Percentiles rank a stretch among this genome's conserved stretches.
Conservation (phyloP, 2,113 vertebrate genomes). For the Himantopus leucocephalus region DNA sequence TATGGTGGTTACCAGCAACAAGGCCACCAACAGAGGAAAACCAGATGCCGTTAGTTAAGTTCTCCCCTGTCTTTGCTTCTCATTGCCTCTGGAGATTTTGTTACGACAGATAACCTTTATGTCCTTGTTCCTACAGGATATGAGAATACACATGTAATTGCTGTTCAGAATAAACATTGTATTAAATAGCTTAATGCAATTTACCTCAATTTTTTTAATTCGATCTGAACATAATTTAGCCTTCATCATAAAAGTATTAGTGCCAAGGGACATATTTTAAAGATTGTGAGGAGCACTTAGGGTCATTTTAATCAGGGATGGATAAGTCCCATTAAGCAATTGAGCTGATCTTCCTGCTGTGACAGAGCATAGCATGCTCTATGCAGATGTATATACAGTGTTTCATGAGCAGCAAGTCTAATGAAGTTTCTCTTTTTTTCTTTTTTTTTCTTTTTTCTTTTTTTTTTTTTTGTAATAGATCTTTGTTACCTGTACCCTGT, state of each 20-base stretch:
- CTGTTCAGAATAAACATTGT: not conserved
- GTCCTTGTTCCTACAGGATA: not conserved
- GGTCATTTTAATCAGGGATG: conserved; percentile 2
- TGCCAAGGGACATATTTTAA: not conserved
- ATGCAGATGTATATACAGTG: not conserved
- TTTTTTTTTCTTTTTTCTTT: not conserved
- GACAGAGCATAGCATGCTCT: not conserved
- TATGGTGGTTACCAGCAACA: not conserved
- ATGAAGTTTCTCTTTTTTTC: not conserved
- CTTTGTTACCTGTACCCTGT: not conserved
- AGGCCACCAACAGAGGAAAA: not conserved
- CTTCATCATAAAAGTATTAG: conserved; percentile 24
- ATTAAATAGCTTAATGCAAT: conserved; percentile 23
- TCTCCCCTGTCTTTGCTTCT: not conserved
- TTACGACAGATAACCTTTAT: not conserved
- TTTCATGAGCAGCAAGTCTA: not conserved
- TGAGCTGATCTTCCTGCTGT: not conserved
- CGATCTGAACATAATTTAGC: not conserved
- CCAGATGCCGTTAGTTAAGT: not conserved
- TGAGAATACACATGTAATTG: not conserved
- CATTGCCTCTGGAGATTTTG: conserved; percentile 1
- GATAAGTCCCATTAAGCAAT: not conserved
- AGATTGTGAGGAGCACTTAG: conserved; percentile 7
- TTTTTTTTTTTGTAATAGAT: not conserved
- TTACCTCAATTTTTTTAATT: conserved; percentile 36